phyloP scores from a whole-genome alignment of 2,888 invertebrate genomes.

The Caenorhabditis sp. region DNA sequence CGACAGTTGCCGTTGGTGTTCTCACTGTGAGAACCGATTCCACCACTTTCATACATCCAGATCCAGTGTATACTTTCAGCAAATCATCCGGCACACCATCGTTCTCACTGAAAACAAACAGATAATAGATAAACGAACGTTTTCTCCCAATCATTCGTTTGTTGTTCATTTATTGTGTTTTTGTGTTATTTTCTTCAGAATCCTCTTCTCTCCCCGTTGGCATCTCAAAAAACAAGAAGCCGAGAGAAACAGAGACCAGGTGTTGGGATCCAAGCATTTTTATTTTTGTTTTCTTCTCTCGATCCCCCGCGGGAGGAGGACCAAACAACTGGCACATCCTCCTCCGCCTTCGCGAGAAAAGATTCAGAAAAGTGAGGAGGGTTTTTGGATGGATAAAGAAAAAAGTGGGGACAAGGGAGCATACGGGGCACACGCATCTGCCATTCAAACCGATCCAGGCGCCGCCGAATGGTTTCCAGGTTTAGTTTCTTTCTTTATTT shows the following conservation, averaged over 20 bases:
- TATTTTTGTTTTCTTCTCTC: constrained; percentile 58
- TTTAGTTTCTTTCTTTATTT: constrained; percentile 34
- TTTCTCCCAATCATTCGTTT: constrained; percentile 17
- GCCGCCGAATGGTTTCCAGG: constrained; percentile 58
- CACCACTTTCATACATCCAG: constrained; percentile 38
- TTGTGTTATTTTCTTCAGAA: constrained; percentile 13
- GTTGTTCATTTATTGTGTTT: constrained; percentile 17
- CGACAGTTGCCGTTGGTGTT: constrained; percentile 34
- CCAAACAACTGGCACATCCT: constrained; percentile 61
- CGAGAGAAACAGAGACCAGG: constrained; percentile 41
- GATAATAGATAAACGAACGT: constrained; percentile 23
- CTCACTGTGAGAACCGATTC: constrained; percentile 36
- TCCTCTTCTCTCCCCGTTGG: constrained; percentile 5
- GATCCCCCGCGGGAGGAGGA: constrained; percentile 44
- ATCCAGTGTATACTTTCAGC: constrained; percentile 47
- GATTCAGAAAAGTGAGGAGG: constrained; percentile 4
- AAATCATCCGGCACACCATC: constrained; percentile 54
- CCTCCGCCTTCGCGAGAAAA: constrained; percentile 53
- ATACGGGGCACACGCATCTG: constrained; percentile 40
- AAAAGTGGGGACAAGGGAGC: constrained; percentile 32
- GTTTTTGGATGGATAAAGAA: constrained; percentile 3
- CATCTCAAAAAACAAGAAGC: neutral
- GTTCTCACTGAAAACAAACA: constrained; percentile 47
- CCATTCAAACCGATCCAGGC: constrained; percentile 46
- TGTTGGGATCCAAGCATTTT: constrained; percentile 55